phyloP scores from a whole-genome alignment of 1,140 invertebrate genomes.

The Procambarus virginalis region DNA sequence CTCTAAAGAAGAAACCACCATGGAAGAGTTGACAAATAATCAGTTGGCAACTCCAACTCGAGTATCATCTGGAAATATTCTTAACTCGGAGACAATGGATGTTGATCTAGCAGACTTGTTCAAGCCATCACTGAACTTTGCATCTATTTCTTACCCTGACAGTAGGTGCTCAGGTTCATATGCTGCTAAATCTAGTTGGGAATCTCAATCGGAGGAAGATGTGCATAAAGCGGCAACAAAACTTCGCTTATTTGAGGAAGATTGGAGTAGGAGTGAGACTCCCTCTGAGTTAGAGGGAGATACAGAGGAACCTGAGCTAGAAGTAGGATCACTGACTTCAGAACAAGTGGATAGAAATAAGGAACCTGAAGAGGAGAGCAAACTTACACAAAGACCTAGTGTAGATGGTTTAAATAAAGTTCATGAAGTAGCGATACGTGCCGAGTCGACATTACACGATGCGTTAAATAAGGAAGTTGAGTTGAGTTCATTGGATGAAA shows the following conservation, averaged over 20 bases:
- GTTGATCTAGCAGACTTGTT: not conserved
- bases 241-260: not conserved
- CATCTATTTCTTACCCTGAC: not conserved
- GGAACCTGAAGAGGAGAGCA: not conserved
- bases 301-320: not conserved
- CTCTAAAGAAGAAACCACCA: not conserved
- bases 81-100: not conserved
- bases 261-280: not conserved
- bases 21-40: not conserved
- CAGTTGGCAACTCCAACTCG: not conserved
- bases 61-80: not conserved
- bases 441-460: too few relatives aligned
- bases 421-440: not conserved
- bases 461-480: too few relatives aligned
- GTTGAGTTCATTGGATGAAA: too few relatives aligned
- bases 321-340: not conserved
- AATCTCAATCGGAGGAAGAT: slow-evolving; percentile 6
- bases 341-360: not conserved
- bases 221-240: slow-evolving; percentile 4
- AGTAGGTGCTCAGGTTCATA: not conserved
- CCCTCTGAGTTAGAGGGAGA: not conserved
- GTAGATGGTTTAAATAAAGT: not conserved
- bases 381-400: not conserved
- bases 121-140: not conserved
- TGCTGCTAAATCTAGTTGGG: not conserved